Evolutionary conservation across 2,797 vertebrate species (phyloP).

Genomic region (Cossypha polioptera): DNA sequence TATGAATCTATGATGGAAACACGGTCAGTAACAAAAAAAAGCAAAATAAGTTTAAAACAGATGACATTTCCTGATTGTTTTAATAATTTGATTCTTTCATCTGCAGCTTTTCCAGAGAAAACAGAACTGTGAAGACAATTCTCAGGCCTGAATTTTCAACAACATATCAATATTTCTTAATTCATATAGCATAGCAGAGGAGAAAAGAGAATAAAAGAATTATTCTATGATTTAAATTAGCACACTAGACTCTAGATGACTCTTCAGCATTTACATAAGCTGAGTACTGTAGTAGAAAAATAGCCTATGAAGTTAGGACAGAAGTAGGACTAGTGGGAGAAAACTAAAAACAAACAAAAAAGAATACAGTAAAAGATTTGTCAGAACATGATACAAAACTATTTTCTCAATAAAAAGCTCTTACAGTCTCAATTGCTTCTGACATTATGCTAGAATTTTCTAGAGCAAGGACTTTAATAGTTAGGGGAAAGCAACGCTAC

Average conservation of each 20-base stretch:
- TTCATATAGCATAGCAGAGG: not conserved
- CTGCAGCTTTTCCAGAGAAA: not conserved
- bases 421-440: not conserved
- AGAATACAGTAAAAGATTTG: not conserved
- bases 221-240: not conserved
- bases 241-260: not conserved
- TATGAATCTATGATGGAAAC: not conserved
- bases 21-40: not conserved
- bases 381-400: not conserved
- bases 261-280: not conserved
- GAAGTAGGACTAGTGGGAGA: not conserved
- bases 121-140: not conserved
- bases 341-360: not conserved
- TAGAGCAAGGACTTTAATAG: not conserved
- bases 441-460: not conserved
- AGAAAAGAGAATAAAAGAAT: not conserved
- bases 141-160: not conserved
- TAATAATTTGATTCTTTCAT: not conserved
- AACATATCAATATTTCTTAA: not conserved
- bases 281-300: not conserved
- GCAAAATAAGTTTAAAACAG: not conserved
- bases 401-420: not conserved
- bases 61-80: not conserved
- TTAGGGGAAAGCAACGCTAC: not conserved
- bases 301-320: not conserved